Evolutionary conservation across 2,113 vertebrate species (phyloP).

Genomic region (Malurus cyaneus): DNA sequence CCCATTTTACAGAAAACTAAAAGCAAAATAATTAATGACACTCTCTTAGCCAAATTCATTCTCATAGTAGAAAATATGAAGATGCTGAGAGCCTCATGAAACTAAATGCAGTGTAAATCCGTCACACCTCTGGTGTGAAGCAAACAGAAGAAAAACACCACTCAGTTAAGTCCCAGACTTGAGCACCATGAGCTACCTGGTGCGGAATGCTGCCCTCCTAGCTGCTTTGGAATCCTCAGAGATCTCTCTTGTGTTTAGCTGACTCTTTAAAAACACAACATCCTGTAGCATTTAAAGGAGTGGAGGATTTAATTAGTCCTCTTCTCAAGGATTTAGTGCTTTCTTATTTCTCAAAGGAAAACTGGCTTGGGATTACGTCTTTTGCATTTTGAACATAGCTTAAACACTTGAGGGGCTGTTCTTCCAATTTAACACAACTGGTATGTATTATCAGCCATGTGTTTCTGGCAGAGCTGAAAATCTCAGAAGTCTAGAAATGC

Average conservation of each 20-base stretch:
- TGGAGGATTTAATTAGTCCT: slow-evolving; percentile 54
- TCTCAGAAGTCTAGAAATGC: neutral
- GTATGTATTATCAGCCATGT: slow-evolving; percentile 2
- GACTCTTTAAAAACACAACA: neutral
- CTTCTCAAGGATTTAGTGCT: slow-evolving; percentile 46
- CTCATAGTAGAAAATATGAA: neutral
- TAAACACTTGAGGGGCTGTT: neutral
- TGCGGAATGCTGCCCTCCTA: neutral
- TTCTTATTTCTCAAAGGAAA: slow-evolving; percentile 10
- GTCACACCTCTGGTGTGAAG: neutral
- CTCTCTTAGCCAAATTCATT: neutral
- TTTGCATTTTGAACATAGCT: slow-evolving; percentile 42
- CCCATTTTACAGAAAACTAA: neutral
- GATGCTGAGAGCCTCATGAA: neutral
- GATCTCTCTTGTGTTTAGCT: neutral
- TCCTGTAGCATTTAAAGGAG: slow-evolving; percentile 43
- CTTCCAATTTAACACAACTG: slow-evolving; percentile 9
- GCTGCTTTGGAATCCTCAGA: neutral
- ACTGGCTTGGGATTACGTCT: slow-evolving; percentile 29
- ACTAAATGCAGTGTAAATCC: neutral
- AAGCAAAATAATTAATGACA: neutral
- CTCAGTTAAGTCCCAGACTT: neutral
- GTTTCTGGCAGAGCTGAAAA: slow-evolving; percentile 27
- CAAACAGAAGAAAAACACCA: neutral
- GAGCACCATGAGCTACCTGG: neutral